Evolutionary conservation across 2,888 invertebrate species (phyloP).

Genomic region (Cephus rjabovi): DNA sequence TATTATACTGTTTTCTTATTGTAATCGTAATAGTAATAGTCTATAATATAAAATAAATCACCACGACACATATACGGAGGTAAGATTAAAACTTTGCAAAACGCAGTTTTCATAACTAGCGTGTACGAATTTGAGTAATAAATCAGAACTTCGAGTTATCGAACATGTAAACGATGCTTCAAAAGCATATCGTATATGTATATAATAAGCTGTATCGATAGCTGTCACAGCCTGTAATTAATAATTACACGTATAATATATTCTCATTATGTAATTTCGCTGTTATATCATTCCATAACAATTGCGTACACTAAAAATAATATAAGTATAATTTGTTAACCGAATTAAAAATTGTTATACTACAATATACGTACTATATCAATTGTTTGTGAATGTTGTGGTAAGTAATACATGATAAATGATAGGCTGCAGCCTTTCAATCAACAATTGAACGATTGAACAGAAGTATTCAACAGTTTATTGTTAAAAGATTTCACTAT

Average conservation of each 20-base stretch:
- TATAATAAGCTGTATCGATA: constrained; percentile 7
- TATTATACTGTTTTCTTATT: not conserved
- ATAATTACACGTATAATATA: constrained; percentile 2
- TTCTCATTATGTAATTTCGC: not conserved
- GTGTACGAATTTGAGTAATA: not conserved
- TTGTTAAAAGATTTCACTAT: not conserved
- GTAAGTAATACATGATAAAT: not conserved
- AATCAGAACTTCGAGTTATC: not conserved
- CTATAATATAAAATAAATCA: not conserved
- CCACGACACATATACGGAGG: not conserved
- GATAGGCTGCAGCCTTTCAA: too few species aligned
- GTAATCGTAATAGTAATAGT: not conserved
- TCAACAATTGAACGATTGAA: too few species aligned
- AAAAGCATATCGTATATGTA: constrained; percentile 7
- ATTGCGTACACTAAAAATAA: not conserved
- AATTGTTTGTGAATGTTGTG: not conserved
- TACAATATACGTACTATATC: not conserved
- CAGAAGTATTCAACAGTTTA: too few species aligned
- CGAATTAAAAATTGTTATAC: not conserved
- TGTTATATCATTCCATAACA: not conserved
- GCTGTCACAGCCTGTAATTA: constrained; percentile 16
- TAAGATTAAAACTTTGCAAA: not conserved
- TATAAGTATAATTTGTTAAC: not conserved
- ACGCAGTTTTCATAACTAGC: not conserved
- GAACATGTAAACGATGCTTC: constrained; percentile 7